Percentiles rank a stretch among this genome's conserved stretches.
These are phyloP conservation scores for Drosophila paramelanica DNA, from an alignment of 2,888 invertebrate genomes.

Conservation along the genomic window DNA sequence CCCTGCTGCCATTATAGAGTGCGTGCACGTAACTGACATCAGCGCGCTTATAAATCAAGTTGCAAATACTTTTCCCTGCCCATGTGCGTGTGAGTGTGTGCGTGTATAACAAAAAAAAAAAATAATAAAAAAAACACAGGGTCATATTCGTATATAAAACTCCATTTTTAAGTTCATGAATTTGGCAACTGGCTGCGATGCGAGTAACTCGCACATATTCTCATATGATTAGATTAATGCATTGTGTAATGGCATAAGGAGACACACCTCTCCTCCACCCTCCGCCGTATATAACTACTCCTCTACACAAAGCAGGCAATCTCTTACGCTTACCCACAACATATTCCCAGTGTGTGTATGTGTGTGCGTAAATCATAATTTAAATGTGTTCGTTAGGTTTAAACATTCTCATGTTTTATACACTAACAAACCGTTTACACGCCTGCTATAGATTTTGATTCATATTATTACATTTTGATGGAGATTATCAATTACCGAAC, in stretches of 20 bases:
- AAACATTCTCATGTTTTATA: conserved; percentile 35
- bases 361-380: conserved; percentile 48
- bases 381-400: conserved; percentile 31
- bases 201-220: conserved; percentile 47
- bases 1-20: conserved; percentile 68
- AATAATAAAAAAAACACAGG: conserved; percentile 14
- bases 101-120: conserved; percentile 5
- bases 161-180: conserved; percentile 64
- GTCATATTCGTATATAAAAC: conserved; percentile 32
- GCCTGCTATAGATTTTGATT: conserved; percentile 4
- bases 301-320: conserved; percentile 20
- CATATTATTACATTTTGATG: conserved; percentile 10
- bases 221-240: conserved; percentile 77
- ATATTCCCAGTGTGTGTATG: conserved; percentile 4
- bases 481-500: not conserved
- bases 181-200: conserved; percentile 35
- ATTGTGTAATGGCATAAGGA: conserved; percentile 69
- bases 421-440: conserved; percentile 14
- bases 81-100: conserved; percentile 19
- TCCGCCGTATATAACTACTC: not conserved
- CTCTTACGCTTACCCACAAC: conserved; percentile 9
- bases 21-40: conserved; percentile 79
- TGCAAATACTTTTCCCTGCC: conserved; percentile 64
- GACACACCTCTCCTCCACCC: not conserved
- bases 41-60: conserved; percentile 76